Evolutionary conservation across 2,888 invertebrate species (phyloP).

Genomic region (Myopa testacea): DNA sequence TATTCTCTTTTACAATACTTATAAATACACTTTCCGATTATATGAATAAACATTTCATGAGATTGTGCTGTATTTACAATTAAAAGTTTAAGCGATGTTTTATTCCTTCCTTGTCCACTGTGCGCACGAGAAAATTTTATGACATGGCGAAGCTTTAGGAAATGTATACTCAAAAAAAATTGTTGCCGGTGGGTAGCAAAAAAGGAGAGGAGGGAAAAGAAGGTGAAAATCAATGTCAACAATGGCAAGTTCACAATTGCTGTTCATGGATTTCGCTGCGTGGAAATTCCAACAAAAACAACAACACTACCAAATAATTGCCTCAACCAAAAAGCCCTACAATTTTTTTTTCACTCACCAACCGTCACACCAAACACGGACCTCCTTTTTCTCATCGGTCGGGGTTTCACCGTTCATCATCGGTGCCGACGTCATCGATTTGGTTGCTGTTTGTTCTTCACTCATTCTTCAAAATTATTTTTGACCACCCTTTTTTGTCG

Average conservation of each 20-base stretch:
- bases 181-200: too few relatives aligned
- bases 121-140: too few relatives aligned
- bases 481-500: constrained; percentile 14
- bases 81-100: too few relatives aligned
- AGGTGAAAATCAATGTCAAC: constrained; percentile 35
- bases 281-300: constrained; percentile 20
- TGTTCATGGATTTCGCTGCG: background rate
- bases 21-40: too few relatives aligned
- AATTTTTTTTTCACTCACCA: constrained; percentile 48
- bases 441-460: constrained; percentile 43
- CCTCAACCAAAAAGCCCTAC: background rate
- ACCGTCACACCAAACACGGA: constrained; percentile 53
- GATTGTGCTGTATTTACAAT: too few relatives aligned
- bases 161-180: too few relatives aligned
- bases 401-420: constrained; percentile 14
- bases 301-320: background rate
- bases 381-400: constrained; percentile 43
- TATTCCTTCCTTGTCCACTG: too few relatives aligned
- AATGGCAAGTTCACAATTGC: constrained; percentile 11
- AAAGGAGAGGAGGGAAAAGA: too few relatives aligned
- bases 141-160: too few relatives aligned
- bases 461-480: constrained; percentile 45
- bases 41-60: too few relatives aligned
- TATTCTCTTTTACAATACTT: too few relatives aligned
- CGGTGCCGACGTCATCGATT: background rate